Base-by-base conservation (phyloP, 2,113 vertebrate genomes). In the Castor canadensis region DNA sequence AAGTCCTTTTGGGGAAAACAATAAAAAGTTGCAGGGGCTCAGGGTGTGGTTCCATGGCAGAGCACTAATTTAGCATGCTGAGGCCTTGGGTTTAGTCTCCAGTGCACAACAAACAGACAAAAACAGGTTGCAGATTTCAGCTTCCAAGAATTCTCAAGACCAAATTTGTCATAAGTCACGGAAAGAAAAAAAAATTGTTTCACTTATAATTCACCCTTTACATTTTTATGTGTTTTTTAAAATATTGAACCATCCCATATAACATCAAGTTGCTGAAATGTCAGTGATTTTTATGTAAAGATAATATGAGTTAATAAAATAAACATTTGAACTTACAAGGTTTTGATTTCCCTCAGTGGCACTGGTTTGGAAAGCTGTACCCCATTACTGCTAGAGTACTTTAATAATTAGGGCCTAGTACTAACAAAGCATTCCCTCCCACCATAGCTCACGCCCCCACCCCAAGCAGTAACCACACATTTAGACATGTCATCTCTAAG, bases 241-340 rank as follows among this genome's bases (percentile, higher is more conserved):
- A 89, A 56, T 54, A 64, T 3, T 66, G 4, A 54, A 89, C 76
- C 6, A 30, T 54, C 28, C 15, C 10, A 66, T 28, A 12, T 62
- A 81, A 22, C 58, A 67, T 80, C n/a, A 75, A 54, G 28, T 58
- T 81, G 32, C 24, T 87, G 24, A 90, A 89, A 43, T 24, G 49
- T 85, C 17, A 75, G 69, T 15, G 62, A 82, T 54, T 73, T 93
- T 38, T 62, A 7, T 38, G 58, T 6, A 67, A 76, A 85, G 58
- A 80, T 54, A 19, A 69, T 49, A 67, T 79, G 32, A 87, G 32
- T 73, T 77, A 80, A 49, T 66, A 89, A 89, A 71, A 60, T 83
- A 19, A 3, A 83, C 8, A 64, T 77, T 77, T 72, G 58, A 60
- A 80, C 16, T n/a, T 69, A 38, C 54, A 17, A 89, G 47, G 67